Evolutionary conservation across 1,140 invertebrate species (phyloP), one percentile per base, ranked within the genome.

Genomic region (Rhyacophila brunnea): DNA sequence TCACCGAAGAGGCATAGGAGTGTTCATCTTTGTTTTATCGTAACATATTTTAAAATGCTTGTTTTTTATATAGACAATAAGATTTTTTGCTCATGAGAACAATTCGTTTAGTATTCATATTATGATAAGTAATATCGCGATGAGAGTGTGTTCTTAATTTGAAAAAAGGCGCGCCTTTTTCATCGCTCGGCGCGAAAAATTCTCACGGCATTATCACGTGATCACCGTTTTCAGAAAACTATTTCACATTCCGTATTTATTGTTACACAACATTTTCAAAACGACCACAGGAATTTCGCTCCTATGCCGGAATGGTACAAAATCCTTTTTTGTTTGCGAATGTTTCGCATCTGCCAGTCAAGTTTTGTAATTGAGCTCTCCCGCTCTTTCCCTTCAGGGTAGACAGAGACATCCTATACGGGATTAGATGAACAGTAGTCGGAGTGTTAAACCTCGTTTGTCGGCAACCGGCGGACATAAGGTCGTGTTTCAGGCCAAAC

Each of bases 401-500:
- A 40, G 60, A 50, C 44, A 32, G 51, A 45, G 54, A 58, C 54
- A 44, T 43, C 7, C 20, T 34, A 62, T 46, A 53, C 43, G 49
- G 60, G 60, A 62, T 62, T 62, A 62, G 60, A 62, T 62, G 60
- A 62, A 62, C 60, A 62, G 60, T 62, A 62, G 60, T 62, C 54
- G 18, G 46, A 62, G 49, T 47, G 43, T 46, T 48, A 49, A 54
- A 58, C 50, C 54, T 49, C 36, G 55, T 47, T 44, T 36, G 19
- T 49, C 40, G 32, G 28, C 50, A 45, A 20, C 50, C 13, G 18
- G 18, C 20, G n/a, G 10, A 48, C n/a, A n/a, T 58, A 62, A 62
- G 55, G 55, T 17, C 44, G 23, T 40, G 15, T 15, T 45, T 43
- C 23, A 14, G 40, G 28, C 40, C n/a, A 53, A 49, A 58, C 18